Base-by-base conservation (phyloP, 1,140 invertebrate genomes). In the Popillia japonica region DNA sequence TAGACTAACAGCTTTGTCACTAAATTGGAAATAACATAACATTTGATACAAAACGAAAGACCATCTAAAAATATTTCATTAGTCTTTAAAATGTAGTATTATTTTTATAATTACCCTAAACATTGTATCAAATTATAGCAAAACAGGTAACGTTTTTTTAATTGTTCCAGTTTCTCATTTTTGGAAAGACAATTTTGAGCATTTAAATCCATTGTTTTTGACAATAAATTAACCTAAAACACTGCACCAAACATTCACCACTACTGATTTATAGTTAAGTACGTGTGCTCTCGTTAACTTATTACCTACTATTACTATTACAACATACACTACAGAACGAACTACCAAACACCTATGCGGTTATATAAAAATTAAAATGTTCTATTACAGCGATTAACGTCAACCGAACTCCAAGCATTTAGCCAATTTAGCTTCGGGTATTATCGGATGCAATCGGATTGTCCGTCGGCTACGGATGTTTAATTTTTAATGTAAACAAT, bases 21-120 rank as follows among this genome's bases (percentile, higher is more conserved):
- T 83, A 72, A 78, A 79, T 10, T 78, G 89, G 40, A 93, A 92
- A 85, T 91, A 90, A 42, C 85, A 83, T 10, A 91, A 23, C 23
- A 93, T 84, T 84, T 92, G 90, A 81, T 90, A 92, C 11, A 95
- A 84, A 74, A 96, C 88, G 81, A 92, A 94, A 78, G 89, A 87
- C 95, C 95, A 96, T 78, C 94, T 94, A 84, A 80, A 90, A 91
- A 80, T 86, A 84, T 85, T 87, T 88, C 6, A 17, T 27, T 34
- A 4, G 27, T 74, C 9, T 17, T 14, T 55, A n/a, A 6, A n/a
- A 34, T 22, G 11, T 20, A 20, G 27, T 3, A 48, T 34, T 78
- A 55, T 8, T 4, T 23, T 40, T 23, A 42, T 41, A n/a, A n/a
- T 55, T 74, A 78, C 77, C 77, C 77, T 23, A 78, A 48, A 44